These are phyloP conservation scores for Calameuta filiformis DNA, from an alignment of 2,888 invertebrate genomes.

Conservation along the genomic window DNA sequence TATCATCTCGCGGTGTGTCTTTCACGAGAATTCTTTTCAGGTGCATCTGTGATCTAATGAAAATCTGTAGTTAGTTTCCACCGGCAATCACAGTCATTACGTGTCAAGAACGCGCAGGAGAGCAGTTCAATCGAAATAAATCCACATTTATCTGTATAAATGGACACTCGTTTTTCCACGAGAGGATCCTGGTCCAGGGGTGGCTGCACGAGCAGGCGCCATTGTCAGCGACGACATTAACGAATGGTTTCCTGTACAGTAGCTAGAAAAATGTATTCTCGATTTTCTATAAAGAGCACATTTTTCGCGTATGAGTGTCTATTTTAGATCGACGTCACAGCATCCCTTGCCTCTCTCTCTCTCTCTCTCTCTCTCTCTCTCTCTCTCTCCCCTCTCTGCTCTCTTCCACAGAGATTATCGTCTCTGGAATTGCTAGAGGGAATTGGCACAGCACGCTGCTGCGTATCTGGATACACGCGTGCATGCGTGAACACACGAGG, in stretches of 20 bases:
- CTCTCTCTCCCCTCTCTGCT: not conserved
- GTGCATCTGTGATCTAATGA: not conserved
- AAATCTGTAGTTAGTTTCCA: not conserved
- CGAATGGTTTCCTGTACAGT: constrained; percentile 46
- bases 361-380: constrained; percentile 4
- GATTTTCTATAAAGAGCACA: constrained; percentile 26
- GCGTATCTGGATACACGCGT: not conserved
- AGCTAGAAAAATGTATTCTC: constrained; percentile 20
- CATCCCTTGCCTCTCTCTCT: constrained; percentile 9
- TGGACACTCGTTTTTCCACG: not conserved
- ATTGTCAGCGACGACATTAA: constrained; percentile 54
- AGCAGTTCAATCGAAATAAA: not conserved
- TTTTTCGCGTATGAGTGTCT: not conserved
- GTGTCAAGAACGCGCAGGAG: too few species aligned
- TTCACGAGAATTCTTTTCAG: not conserved
- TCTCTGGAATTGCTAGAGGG: not conserved
- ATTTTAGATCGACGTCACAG: constrained; percentile 9
- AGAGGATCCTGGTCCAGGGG: too few species aligned
- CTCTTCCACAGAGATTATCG: not conserved
- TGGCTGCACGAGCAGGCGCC: not conserved
- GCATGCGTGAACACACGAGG: constrained; percentile 27
- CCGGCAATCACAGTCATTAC: not conserved
- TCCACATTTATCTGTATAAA: not conserved
- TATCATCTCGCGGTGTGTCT: not conserved
- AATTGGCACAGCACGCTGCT: not conserved